Evolutionary conservation across 2,797 vertebrate species (phyloP), one percentile per base, ranked within the genome.

Genomic region (Loriculus beryllinus): DNA sequence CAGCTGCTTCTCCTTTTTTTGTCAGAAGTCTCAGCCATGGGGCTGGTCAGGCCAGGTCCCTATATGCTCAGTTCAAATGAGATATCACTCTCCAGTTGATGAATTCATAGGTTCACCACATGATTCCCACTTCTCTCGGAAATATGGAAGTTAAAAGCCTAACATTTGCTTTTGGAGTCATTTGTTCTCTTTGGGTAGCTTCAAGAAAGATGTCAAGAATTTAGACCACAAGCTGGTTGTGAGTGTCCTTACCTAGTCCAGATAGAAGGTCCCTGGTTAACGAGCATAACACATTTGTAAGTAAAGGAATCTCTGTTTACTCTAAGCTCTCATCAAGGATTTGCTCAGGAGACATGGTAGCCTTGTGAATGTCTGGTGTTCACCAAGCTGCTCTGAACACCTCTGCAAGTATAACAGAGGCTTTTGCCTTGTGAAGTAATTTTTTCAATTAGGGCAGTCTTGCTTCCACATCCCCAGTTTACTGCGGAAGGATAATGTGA

Each of bases 341-440:
- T 72, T 29, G 10, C 20, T 16, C 31, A 31, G 69, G 22, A 33
- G 8, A 4, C 0, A 0, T 1, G 15, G 31, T n/a, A 57, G 65
- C 47, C 37, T 43, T 7, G 7, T 3, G 40, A 47, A 16, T 31
- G 18, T 40, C 23, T 33, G 56, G 29, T 5, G 8, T 23, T 70
- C 57, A 59, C 19, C 3, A 3, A 69, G 43, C 9, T 12, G 5
- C 67, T 18, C 37, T 1, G 31, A 42, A n/a, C 47, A 14, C n/a
- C 72, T 49, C 35, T 43, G 29, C 31, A 33, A 56, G 62, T 2
- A 25, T 26, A 15, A 67, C 26, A n/a, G 31, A 49, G 71, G 52
- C 4, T 85, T 85, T 29, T 20, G 15, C 76, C 11, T 3, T 0
- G 5, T 8, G 15, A 49, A 78, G 14, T 2, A 8, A 33, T 20